Evolutionary conservation across 2,888 invertebrate species (phyloP).

Genomic region (Teleogryllus oceanicus): DNA sequence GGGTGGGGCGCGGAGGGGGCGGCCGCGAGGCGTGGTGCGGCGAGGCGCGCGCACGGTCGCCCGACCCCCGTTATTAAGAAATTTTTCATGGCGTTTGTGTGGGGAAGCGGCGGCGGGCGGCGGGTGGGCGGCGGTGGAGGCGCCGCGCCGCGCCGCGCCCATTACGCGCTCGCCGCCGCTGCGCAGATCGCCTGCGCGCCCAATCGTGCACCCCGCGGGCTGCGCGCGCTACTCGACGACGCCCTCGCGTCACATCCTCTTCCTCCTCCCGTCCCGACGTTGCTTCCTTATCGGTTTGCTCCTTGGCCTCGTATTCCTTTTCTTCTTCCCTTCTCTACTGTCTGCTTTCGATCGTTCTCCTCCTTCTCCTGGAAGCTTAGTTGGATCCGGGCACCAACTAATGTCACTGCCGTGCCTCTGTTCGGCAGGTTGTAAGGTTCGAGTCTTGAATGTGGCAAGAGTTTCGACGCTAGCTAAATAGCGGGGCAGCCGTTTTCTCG

Average conservation of each 20-base stretch:
- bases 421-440: no score
- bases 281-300: not conserved
- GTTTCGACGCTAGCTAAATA: no score
- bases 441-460: no score
- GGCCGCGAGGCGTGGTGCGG: not conserved
- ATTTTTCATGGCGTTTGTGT: constrained; percentile 2
- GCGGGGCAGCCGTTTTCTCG: no score
- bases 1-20: not conserved
- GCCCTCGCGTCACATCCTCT: not conserved
- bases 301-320: no score
- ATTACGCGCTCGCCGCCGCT: not conserved
- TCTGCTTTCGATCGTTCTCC: no score
- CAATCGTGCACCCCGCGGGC: not conserved
- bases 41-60: no score
- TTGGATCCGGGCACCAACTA: no score
- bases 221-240: not conserved
- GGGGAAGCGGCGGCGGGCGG: not conserved
- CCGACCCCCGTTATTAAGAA: constrained; percentile 4
- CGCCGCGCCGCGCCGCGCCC: not conserved
- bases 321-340: no score
- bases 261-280: not conserved
- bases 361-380: no score
- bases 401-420: no score
- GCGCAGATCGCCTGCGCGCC: not conserved
- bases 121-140: not conserved